Evolutionary conservation across 2,113 vertebrate species (phyloP).

Genomic region (Aramus guarauna): DNA sequence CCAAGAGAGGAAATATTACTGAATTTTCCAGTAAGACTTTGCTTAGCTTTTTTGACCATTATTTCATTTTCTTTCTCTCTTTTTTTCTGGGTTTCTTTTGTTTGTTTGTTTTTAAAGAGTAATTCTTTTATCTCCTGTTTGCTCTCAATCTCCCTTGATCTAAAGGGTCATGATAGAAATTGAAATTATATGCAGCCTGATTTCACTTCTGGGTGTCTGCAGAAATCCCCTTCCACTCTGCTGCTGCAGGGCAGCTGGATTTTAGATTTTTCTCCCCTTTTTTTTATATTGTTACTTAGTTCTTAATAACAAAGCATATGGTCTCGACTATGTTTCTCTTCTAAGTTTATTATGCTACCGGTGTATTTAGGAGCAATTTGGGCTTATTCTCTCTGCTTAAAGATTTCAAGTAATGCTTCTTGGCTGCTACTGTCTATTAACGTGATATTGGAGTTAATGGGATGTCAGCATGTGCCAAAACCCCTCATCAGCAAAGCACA

Average conservation of each 20-base stretch:
- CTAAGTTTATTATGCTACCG: not conserved
- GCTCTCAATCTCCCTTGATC: not conserved
- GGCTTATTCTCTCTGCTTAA: not conserved
- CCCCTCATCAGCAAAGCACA: not conserved
- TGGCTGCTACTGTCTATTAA: slow-evolving; percentile 36
- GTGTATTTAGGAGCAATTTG: slow-evolving; percentile 10
- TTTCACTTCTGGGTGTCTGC: not conserved
- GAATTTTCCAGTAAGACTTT: not conserved
- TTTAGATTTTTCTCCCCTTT: not conserved
- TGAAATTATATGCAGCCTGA: not conserved
- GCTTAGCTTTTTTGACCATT: not conserved
- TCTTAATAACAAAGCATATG: not conserved
- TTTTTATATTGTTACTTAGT: not conserved
- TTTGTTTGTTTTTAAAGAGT: not conserved
- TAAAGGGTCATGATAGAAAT: not conserved
- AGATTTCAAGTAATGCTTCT: slow-evolving; percentile 25
- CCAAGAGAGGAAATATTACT: not conserved
- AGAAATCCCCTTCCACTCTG: not conserved
- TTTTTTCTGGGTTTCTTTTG: not conserved
- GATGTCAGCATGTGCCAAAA: slow-evolving; percentile 36
- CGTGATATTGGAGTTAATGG: not conserved
- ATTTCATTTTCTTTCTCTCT: not conserved
- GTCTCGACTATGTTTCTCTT: not conserved
- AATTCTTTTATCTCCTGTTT: not conserved
- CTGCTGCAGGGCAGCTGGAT: not conserved